phyloP scores from a whole-genome alignment of 2,113 vertebrate genomes.

The Prunella fulvescens region DNA sequence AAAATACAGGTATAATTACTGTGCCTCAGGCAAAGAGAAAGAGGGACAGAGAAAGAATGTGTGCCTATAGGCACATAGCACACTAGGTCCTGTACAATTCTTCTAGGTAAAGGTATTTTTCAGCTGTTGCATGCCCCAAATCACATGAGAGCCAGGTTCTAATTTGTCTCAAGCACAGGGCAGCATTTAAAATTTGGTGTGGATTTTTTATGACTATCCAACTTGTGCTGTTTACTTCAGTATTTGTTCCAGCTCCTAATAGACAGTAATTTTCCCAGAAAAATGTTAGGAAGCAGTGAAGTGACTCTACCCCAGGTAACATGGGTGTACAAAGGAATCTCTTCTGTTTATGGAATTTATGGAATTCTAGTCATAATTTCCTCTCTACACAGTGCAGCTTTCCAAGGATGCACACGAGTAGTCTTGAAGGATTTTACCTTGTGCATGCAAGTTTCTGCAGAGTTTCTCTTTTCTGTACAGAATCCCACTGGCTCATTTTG shows the following conservation, averaged over 20 bases:
- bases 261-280: not conserved
- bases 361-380: not conserved
- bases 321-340: not conserved
- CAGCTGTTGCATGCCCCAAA: not conserved
- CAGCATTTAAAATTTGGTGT: not conserved
- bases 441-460: not conserved
- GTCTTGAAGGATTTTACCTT: not conserved
- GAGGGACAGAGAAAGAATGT: not conserved
- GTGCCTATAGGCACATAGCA: not conserved
- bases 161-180: not conserved
- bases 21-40: not conserved
- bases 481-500: not conserved
- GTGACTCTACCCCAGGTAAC: not conserved
- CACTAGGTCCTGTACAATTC: not conserved
- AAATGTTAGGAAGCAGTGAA: not conserved
- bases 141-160: not conserved
- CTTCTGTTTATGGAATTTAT: not conserved
- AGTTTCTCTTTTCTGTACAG: not conserved
- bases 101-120: not conserved
- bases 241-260: not conserved
- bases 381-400: not conserved
- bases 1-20: not conserved
- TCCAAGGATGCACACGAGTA: accelerated
- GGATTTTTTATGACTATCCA: not conserved
- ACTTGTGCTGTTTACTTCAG: not conserved